Conservation (phyloP, 2,113 vertebrate species). For the Odocoileus virginianus region DNA sequence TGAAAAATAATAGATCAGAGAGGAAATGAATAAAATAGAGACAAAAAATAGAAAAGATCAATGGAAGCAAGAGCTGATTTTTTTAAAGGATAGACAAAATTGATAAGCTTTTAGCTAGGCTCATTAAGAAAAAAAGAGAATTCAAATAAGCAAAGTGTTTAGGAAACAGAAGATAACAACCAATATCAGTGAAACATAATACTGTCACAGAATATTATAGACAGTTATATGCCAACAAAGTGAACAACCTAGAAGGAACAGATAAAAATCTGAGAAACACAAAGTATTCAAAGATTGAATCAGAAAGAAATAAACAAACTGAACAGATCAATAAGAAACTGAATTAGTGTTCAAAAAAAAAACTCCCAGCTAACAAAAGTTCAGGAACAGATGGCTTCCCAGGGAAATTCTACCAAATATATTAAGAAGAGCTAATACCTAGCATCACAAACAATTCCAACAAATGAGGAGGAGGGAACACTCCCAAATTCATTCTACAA, state of each 20-base stretch:
- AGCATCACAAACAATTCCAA: background rate
- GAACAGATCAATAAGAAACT: background rate
- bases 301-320: background rate
- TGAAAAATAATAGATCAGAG: background rate
- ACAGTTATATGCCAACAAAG: background rate
- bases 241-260: background rate
- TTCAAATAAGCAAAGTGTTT: background rate
- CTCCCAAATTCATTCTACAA: background rate
- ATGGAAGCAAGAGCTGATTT: background rate
- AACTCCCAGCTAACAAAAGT: background rate
- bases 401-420: background rate
- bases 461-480: background rate
- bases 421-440: background rate
- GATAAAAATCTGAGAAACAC: background rate
- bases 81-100: background rate
- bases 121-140: background rate
- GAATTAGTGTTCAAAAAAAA: background rate
- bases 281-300: background rate
- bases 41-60: background rate
- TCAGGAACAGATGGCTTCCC: background rate
- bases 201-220: background rate
- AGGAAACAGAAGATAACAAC: background rate
- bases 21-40: background rate
- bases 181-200: background rate
- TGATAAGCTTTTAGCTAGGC: background rate